Percentiles rank a stretch among this genome's conserved stretches.
Evolutionary conservation across 53 echinoderm and acorn worm species (phyloP).

Genomic region (Henricia sp.): DNA sequence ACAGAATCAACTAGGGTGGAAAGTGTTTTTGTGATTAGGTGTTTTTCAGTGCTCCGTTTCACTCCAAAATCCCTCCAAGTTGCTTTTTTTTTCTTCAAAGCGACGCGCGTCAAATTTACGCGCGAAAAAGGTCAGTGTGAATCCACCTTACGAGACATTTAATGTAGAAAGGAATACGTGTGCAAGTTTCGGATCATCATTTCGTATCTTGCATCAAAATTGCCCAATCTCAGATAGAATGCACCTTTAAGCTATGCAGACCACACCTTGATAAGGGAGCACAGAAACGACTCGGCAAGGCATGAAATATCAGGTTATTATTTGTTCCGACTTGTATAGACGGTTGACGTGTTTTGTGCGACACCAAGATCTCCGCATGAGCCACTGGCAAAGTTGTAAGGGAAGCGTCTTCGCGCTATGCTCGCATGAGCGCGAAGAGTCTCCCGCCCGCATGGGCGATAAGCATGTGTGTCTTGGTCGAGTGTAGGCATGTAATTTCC

Average conservation of each 20-base stretch:
- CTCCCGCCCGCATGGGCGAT: slow-evolving; percentile 13
- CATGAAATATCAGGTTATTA: slow-evolving; percentile 54
- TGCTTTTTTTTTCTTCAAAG: no score
- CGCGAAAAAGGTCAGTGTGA: no score
- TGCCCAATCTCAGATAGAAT: not conserved
- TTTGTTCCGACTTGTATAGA: slow-evolving; percentile 15
- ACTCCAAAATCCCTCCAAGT: no score
- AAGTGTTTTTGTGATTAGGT: no score
- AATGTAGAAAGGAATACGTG: no score
- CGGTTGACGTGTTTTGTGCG: slow-evolving; percentile 41
- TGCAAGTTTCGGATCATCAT: no score
- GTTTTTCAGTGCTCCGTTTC: no score
- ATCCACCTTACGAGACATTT: no score
- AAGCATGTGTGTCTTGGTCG: not conserved
- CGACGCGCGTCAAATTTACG: no score
- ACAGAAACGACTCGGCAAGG: not conserved
- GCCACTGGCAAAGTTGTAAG: not conserved
- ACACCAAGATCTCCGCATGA: slow-evolving; percentile 6
- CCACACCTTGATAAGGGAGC: slow-evolving; percentile 9
- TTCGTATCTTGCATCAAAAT: no score
- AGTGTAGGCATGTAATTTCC: not conserved
- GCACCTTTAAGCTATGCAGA: not conserved
- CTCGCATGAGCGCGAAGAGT: slow-evolving; percentile 19
- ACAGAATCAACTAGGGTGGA: no score
- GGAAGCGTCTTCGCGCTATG: slow-evolving; percentile 1